Conservation (phyloP, 2,113 vertebrate genomes). For the Lagenorhynchus albirostris region DNA sequence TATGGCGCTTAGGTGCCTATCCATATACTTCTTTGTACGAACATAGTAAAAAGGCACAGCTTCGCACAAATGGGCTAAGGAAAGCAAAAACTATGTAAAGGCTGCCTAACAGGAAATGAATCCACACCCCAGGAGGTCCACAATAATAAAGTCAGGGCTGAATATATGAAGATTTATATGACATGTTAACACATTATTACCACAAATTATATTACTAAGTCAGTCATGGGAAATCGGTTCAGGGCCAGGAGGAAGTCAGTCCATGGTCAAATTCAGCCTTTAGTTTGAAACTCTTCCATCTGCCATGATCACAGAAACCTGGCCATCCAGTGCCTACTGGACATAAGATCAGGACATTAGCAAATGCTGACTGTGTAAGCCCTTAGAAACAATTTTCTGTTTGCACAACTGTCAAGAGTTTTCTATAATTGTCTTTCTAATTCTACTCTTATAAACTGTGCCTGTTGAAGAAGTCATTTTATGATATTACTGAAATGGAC, state of each 20-base stretch:
- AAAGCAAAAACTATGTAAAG: neutral
- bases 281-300: neutral
- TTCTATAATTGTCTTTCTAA: neutral
- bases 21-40: neutral
- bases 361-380: neutral
- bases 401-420: neutral
- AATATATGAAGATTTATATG: constrained; percentile 28
- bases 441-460: neutral
- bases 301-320: neutral
- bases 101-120: neutral
- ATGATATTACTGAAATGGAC: neutral
- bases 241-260: neutral
- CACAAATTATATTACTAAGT: constrained; percentile 1
- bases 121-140: neutral
- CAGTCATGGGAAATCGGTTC: constrained; percentile 1
- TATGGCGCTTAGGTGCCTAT: neutral
- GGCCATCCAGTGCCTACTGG: neutral
- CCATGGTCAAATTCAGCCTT: neutral
- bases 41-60: neutral
- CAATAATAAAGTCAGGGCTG: constrained; percentile 8
- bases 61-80: neutral
- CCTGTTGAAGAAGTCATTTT: neutral
- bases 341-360: neutral
- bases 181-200: neutral
- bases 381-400: neutral